These are phyloP conservation scores for Bimastos eiseni DNA, from an alignment of 2,888 invertebrate species.

Conservation along the genomic window DNA sequence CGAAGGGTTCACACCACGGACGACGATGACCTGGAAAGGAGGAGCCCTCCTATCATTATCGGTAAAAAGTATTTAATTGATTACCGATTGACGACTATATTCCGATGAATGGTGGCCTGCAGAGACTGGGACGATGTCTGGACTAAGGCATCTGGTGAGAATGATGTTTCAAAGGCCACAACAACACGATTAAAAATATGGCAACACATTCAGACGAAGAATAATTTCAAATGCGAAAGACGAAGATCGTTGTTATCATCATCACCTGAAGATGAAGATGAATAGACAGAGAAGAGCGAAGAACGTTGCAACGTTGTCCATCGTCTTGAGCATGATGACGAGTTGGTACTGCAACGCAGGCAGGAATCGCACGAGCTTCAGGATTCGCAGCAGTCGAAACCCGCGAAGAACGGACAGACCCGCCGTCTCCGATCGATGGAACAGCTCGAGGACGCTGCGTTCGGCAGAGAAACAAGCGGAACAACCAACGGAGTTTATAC, in stretches of 20 bases:
- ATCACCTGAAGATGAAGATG: conserved; percentile 99
- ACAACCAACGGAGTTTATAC: neutral
- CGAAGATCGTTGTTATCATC: neutral
- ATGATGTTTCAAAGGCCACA: neutral
- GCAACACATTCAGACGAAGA: neutral
- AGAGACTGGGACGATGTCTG: no score
- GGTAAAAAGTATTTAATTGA: neutral
- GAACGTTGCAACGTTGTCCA: conserved; percentile 99
- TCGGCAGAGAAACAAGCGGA: neutral
- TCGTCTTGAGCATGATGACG: conserved; percentile 97
- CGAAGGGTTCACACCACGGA: neutral
- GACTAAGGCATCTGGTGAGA: no score
- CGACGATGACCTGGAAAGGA: neutral
- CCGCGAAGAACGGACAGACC: conserved; percentile 95
- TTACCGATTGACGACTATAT: no score
- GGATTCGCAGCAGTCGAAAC: conserved; percentile 91
- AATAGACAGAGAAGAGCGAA: conserved; percentile 97
- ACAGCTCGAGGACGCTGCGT: conserved; percentile 66
- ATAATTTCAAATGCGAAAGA: neutral
- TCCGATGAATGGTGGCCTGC: no score
- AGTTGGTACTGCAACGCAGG: conserved; percentile 94
- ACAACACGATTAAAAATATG: neutral
- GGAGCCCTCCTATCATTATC: no score
- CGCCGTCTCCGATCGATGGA: conserved; percentile 69
- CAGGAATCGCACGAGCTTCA: conserved; percentile 94